phyloP scores from a whole-genome alignment of 2,113 vertebrate genomes.

The Chloropsis hardwickii region DNA sequence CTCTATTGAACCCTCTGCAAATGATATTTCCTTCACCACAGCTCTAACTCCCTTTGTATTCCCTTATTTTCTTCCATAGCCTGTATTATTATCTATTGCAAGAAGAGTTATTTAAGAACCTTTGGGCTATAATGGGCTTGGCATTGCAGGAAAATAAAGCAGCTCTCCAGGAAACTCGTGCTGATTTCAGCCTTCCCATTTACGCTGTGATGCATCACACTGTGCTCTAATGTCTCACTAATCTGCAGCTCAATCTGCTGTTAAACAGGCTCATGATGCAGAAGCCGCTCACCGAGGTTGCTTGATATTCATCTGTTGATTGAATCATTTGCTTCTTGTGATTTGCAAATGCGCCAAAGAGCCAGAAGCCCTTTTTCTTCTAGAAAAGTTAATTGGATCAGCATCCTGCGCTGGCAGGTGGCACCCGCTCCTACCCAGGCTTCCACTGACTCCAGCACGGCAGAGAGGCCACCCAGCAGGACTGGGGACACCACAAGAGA shows the following conservation, averaged over 20 bases:
- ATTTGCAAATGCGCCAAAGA: not conserved
- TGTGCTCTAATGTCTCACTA: slow-evolving; percentile 69
- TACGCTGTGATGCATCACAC: slow-evolving; percentile 51
- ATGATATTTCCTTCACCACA: not conserved
- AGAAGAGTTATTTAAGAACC: slow-evolving; percentile 65
- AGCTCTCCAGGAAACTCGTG: slow-evolving; percentile 59
- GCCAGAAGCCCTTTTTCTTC: slow-evolving; percentile 42
- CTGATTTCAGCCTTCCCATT: slow-evolving; percentile 66
- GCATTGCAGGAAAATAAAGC: slow-evolving; percentile 57
- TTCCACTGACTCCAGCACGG: not conserved
- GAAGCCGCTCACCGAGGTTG: slow-evolving; percentile 14
- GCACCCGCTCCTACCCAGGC: not conserved
- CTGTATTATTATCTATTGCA: slow-evolving; percentile 41
- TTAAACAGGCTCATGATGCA: slow-evolving; percentile 47
- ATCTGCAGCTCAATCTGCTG: slow-evolving; percentile 70
- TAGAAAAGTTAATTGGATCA: slow-evolving; percentile 62
- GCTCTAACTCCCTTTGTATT: not conserved
- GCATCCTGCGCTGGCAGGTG: not conserved
- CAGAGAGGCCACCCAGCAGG: not conserved
- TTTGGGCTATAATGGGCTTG: slow-evolving; percentile 60
- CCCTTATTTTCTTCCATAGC: slow-evolving; percentile 29
- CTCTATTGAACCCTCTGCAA: not conserved
- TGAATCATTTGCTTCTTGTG: slow-evolving; percentile 22
- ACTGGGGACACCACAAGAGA: fast-evolving
- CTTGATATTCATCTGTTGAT: slow-evolving; percentile 34